Conservation (phyloP, 2,888 invertebrate genomes). For the Chaetogeoica ovagalla region DNA sequence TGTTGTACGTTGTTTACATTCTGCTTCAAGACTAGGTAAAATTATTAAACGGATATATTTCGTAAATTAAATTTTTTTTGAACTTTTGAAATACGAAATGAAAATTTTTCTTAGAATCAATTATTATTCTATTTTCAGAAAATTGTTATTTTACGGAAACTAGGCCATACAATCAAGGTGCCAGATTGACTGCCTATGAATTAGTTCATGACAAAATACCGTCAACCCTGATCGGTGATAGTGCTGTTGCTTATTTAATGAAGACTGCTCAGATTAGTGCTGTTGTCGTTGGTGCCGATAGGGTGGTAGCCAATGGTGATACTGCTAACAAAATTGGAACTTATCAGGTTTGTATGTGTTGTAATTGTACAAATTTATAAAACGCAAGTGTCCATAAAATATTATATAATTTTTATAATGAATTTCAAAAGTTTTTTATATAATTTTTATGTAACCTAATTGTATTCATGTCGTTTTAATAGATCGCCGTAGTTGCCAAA, state of each 20-base stretch:
- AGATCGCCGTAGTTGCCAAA: conserved; percentile 87
- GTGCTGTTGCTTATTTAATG: conserved; percentile 92
- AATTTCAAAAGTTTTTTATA: background rate
- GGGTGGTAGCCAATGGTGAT: conserved; percentile 94
- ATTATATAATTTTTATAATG: background rate
- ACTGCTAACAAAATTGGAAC: conserved; percentile 99
- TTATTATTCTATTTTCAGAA: conserved; percentile 63
- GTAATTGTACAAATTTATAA: background rate
- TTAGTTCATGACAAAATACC: conserved; percentile 89
- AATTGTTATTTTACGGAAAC: conserved; percentile 97
- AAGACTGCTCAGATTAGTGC: conserved; percentile 79
- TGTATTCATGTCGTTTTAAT: conserved; percentile 54
- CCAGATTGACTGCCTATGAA: conserved; percentile 94
- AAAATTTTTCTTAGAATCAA: background rate
- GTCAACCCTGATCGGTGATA: conserved; percentile 89
- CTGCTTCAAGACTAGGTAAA: conserved; percentile 72
- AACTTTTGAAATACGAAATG: background rate
- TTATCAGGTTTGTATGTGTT: conserved; percentile 69
- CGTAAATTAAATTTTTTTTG: too few relatives aligned
- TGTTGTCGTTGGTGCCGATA: conserved; percentile 96
- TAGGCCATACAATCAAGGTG: conserved; percentile 96
- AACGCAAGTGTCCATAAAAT: too few relatives aligned
- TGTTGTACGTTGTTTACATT: conserved; percentile 83
- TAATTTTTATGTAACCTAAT: background rate
- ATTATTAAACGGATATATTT: background rate